Base-by-base conservation (phyloP, 2,113 vertebrate species). In the Rhea americana region DNA sequence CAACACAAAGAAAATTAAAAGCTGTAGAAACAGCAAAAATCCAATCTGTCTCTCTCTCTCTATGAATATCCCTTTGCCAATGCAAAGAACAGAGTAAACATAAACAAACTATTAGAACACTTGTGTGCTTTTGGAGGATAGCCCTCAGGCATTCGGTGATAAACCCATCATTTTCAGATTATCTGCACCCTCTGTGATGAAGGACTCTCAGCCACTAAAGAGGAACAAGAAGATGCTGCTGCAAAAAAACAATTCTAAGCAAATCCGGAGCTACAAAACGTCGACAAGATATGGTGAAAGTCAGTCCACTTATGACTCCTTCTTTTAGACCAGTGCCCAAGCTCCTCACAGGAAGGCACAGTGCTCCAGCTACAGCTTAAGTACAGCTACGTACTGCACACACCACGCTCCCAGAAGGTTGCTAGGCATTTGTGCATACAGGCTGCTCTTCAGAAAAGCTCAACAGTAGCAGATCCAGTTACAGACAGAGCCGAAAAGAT, bases 171-270 rank as follows among this genome's bases (percentile, higher is more conserved):
- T 2, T 5, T 3, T 5, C 32, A 12, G 30, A 89, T 13, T n/a
- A 74, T 20, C 13, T 0, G 2, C 24, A 50, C 18, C 7, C 30
- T 22, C 9, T 3, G 22, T 5, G 24, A 39, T 7, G 0, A 19
- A 67, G 32, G 70, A 21, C 12, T 56, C 45, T 50, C 19, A 6
- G 50, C 1, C 45, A 50, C 75, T 21, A 61, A 63, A 2, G 1
- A 25, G 2, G 13, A 9, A 37, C 0, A 7, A 89, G 62, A 7
- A 89, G 62, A 14, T 7, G 4, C 15, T 61, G 48, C 24, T 5
- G 24, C 47, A 76, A 32, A 39, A 39, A 79, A 48, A 82, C 61
- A 12, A 61, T 1, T 13, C 48, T 1, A 0, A 21, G 28, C 62
- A 75, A 76, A 61, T 30, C 41, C 39, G 72, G 73, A n/a, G 48